Percentiles rank a stretch among this genome's conserved stretches.
phyloP scores from a whole-genome alignment of 2,888 invertebrate genomes.

The Orthosia gracilis region DNA sequence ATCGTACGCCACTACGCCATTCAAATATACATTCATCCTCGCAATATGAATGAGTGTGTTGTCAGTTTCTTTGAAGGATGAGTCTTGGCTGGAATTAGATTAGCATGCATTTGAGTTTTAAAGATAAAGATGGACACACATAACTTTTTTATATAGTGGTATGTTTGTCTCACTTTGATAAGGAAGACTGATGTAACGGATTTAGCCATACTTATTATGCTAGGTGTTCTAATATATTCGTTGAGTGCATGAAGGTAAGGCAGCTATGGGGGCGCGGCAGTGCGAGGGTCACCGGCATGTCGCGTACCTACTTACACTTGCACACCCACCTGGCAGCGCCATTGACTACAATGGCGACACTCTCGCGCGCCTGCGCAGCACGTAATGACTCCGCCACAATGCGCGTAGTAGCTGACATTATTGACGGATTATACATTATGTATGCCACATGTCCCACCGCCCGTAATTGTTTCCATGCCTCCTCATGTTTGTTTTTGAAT shows the following conservation, averaged over 20 bases:
- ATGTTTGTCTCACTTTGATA: not conserved
- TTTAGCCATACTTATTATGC: not conserved
- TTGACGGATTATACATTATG: constrained; percentile 85
- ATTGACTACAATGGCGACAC: constrained; percentile 89
- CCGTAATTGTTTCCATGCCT: constrained; percentile 80
- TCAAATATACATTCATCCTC: constrained; percentile 37
- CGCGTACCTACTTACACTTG: constrained; percentile 84
- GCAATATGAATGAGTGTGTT: constrained; percentile 48
- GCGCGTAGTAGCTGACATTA: constrained; percentile 86
- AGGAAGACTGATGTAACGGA: not conserved
- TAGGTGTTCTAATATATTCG: constrained; percentile 16
- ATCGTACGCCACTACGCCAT: constrained; percentile 53
- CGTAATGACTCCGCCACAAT: constrained; percentile 85
- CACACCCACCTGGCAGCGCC: constrained; percentile 88
- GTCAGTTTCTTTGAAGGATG: constrained; percentile 35
- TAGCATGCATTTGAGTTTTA: constrained; percentile 10
- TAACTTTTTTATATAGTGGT: not conserved
- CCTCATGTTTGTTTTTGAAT: constrained; percentile 72
- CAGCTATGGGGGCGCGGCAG: constrained; percentile 51
- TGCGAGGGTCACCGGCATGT: constrained; percentile 81
- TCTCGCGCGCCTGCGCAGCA: constrained; percentile 79
- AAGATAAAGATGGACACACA: not conserved
- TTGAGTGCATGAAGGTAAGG: constrained; percentile 26
- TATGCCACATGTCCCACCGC: constrained; percentile 76
- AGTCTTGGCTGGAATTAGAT: constrained; percentile 14